Percentiles rank a stretch among this genome's conserved stretches.
Evolutionary conservation across 2,797 vertebrate genomes (phyloP).

Genomic region (Acanthopagrus latus): DNA sequence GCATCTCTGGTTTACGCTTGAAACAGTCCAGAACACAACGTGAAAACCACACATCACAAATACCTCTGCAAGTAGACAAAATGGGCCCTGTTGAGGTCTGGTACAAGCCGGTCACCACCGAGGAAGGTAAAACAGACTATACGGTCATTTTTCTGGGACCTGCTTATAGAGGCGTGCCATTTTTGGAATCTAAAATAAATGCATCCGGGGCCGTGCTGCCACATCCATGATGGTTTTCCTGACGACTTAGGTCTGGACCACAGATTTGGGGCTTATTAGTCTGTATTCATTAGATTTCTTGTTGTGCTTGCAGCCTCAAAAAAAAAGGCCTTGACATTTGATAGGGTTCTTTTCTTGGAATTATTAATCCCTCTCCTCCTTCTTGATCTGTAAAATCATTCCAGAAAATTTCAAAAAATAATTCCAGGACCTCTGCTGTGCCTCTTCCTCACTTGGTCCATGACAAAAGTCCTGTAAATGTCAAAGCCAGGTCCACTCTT

Average conservation of each 20-base stretch:
- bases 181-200: constrained; percentile 36
- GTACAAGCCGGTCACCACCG: constrained; percentile 16
- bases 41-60: constrained; percentile 68
- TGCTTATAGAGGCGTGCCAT: constrained; percentile 26
- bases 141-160: constrained; percentile 4
- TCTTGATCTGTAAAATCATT: no score
- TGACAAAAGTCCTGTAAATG: constrained; percentile 13
- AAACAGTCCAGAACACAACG: constrained; percentile 57
- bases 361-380: no score
- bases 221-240: constrained; percentile 20
- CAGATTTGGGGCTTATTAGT: background rate
- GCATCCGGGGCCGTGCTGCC: background rate
- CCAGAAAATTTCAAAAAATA: background rate
- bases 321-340: background rate
- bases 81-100: constrained; percentile 44
- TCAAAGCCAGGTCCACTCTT: constrained; percentile 34
- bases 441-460: background rate
- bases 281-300: background rate
- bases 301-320: background rate
- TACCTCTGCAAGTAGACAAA: constrained; percentile 51
- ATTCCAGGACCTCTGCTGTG: background rate
- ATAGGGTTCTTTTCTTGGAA: background rate
- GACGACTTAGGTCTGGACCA: background rate
- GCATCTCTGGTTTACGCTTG: constrained; percentile 47
- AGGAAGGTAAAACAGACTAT: constrained; percentile 22